phyloP scores from a whole-genome alignment of 2,113 vertebrate species.

The Arenaria interpres region DNA sequence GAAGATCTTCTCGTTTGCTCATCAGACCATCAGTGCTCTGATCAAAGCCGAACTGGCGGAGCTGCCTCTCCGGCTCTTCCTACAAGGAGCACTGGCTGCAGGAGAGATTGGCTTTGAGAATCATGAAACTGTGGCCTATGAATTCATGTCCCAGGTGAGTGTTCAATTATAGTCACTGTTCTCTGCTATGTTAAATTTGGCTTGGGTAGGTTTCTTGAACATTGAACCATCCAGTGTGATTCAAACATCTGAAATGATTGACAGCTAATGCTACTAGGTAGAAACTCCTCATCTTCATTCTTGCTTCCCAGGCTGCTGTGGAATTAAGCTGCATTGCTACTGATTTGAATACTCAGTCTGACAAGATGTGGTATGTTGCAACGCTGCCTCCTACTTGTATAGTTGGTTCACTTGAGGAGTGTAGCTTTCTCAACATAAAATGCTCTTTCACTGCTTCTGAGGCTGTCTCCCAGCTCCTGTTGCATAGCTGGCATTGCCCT shows the following conservation, averaged over 20 bases:
- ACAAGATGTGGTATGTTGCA: not conserved
- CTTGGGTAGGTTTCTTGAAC: not conserved
- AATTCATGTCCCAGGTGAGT: slow-evolving; percentile 98
- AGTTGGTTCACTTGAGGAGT: not conserved
- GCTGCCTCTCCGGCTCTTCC: slow-evolving; percentile 92
- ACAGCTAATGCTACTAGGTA: not conserved
- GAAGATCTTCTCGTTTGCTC: slow-evolving; percentile 98
- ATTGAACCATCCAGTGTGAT: not conserved
- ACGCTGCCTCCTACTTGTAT: not conserved
- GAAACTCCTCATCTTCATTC: slow-evolving; percentile 8
- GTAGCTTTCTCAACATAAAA: not conserved
- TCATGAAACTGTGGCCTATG: slow-evolving; percentile 97
- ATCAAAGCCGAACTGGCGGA: slow-evolving; percentile 98
- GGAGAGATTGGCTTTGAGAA: slow-evolving; percentile 98
- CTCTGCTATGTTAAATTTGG: not conserved
- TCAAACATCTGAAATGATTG: not conserved
- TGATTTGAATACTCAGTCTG: not conserved
- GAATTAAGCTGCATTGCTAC: not conserved
- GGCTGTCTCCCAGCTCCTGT: not conserved
- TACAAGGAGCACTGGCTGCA: slow-evolving; percentile 94
- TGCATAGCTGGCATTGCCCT: not conserved
- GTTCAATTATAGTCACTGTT: not conserved
- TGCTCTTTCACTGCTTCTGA: not conserved
- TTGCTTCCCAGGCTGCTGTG: slow-evolving; percentile 36
- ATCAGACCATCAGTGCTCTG: slow-evolving; percentile 97